phyloP scores from a whole-genome alignment of 2,888 invertebrate genomes.

The Stenurella melanura region DNA sequence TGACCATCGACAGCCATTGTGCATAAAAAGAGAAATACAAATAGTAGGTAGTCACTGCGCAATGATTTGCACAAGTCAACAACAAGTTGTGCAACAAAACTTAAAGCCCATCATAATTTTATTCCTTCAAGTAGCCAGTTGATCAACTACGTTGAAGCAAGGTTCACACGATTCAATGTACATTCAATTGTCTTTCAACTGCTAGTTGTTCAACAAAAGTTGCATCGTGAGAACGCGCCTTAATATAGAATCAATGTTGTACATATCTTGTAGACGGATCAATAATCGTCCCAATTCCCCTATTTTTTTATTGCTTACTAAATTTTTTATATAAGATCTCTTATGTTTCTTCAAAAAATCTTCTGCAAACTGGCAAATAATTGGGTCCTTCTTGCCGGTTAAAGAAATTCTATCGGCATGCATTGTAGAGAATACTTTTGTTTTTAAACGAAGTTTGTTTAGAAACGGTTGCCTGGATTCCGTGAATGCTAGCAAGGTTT shows the following conservation, averaged over 20 bases:
- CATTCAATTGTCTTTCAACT: too few species aligned
- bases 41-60: too few species aligned
- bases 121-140: too few species aligned
- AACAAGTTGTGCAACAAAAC: too few species aligned
- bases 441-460: slow-evolving; percentile 53
- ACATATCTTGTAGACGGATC: slow-evolving; percentile 45
- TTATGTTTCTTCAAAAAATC: slow-evolving; percentile 58
- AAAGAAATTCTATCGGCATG: slow-evolving; percentile 55
- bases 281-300: slow-evolving; percentile 58
- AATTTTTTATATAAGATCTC: slow-evolving; percentile 57
- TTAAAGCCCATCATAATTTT: too few species aligned
- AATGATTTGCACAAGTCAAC: too few species aligned
- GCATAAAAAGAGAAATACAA: too few species aligned
- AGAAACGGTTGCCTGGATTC: slow-evolving; percentile 50
- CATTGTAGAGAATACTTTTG: slow-evolving; percentile 58
- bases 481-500: slow-evolving; percentile 48
- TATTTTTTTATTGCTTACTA: slow-evolving; percentile 57
- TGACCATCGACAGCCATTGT: too few species aligned
- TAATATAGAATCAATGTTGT: slow-evolving; percentile 23
- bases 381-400: slow-evolving; percentile 52
- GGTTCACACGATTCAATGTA: too few species aligned
- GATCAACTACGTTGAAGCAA: too few species aligned
- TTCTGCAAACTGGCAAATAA: slow-evolving; percentile 59
- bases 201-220: too few species aligned
- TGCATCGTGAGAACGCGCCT: too few species aligned